Percentiles rank a stretch among this genome's conserved stretches.
Conservation (phyloP, 2,113 vertebrate species). For the Crocuta crocuta region DNA sequence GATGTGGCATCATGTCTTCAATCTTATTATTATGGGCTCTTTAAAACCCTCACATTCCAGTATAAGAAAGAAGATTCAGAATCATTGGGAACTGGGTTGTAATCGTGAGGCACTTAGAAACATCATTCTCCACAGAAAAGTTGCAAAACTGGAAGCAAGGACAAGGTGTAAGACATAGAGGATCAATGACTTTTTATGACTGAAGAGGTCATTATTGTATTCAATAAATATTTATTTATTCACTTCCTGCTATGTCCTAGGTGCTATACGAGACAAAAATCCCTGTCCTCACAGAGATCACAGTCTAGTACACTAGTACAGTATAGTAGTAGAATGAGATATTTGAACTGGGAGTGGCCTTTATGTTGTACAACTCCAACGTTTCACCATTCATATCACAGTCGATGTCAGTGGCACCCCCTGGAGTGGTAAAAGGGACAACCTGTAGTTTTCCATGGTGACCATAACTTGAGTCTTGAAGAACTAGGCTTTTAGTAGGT, state of each 20-base stretch:
- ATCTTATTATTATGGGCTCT: constrained; percentile 56
- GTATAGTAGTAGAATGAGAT: background rate
- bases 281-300: background rate
- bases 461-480: background rate
- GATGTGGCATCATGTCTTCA: constrained; percentile 29
- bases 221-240: background rate
- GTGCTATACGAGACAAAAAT: background rate
- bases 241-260: background rate
- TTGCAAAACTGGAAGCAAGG: background rate
- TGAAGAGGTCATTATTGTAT: background rate
- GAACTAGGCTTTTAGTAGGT: background rate
- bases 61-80: background rate
- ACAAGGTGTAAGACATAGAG: background rate
- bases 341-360: background rate
- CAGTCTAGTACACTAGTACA: background rate
- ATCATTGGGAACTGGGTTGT: background rate
- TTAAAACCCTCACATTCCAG: constrained; percentile 23
- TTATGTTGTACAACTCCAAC: background rate
- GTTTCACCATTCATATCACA: background rate
- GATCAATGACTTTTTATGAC: background rate
- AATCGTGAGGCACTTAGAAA: background rate
- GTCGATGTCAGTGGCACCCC: background rate
- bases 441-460: background rate
- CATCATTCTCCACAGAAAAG: background rate
- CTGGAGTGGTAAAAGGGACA: background rate